These are phyloP conservation scores for Solea solea DNA, from an alignment of 2,113 vertebrate species.

Conservation along the genomic window DNA sequence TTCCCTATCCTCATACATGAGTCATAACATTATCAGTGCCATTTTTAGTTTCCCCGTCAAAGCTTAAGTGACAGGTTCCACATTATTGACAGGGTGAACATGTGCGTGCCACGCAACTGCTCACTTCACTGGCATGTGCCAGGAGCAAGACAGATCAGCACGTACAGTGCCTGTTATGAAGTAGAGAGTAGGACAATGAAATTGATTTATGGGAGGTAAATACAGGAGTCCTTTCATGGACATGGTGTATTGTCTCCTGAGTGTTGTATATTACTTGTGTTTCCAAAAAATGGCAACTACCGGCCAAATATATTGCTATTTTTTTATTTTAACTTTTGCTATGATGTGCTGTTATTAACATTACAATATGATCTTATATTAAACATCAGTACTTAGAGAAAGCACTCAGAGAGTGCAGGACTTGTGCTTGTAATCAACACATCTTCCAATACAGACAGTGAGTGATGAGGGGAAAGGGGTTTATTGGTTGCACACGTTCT, in stretches of 20 bases:
- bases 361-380: too few species aligned
- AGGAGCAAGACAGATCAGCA: constrained; percentile 38
- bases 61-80: constrained; percentile 54
- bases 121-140: constrained; percentile 14
- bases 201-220: constrained; percentile 4
- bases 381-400: too few species aligned
- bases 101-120: constrained; percentile 17
- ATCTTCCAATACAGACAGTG: not conserved
- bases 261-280: not conserved
- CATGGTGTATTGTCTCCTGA: not conserved
- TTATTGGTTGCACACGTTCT: constrained; percentile 49
- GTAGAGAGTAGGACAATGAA: constrained; percentile 6
- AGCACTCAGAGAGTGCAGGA: too few species aligned
- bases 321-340: too few species aligned
- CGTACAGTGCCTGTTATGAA: constrained; percentile 3
- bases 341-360: too few species aligned
- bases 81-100: constrained; percentile 44
- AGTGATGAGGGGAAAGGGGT: constrained; percentile 3
- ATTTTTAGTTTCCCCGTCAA: constrained; percentile 74
- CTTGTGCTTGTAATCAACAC: not conserved
- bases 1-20: constrained; percentile 57
- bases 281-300: not conserved
- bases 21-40: constrained; percentile 69
- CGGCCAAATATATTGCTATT: too few species aligned
- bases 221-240: constrained; percentile 1